These are phyloP conservation scores for Cephalopholis sonnerati DNA, from an alignment of 2,113 vertebrate genomes.

Conservation along the genomic window DNA sequence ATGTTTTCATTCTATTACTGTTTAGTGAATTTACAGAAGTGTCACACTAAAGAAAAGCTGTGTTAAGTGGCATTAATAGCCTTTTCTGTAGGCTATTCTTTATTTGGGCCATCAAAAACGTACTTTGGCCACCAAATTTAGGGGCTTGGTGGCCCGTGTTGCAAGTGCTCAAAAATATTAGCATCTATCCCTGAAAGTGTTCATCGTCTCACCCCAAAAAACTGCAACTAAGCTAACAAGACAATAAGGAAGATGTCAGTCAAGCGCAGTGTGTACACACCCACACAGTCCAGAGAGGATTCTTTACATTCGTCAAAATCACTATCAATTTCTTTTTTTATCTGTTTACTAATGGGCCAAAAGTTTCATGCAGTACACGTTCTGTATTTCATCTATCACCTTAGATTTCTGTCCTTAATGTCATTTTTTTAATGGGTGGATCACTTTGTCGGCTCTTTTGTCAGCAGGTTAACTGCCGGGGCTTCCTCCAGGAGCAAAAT, in stretches of 20 bases:
- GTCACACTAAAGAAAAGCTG: too few species aligned
- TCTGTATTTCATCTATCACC: neutral
- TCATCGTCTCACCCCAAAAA: neutral
- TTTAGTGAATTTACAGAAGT: too few species aligned
- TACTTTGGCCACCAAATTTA: too few species aligned
- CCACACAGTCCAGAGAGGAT: neutral
- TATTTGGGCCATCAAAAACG: too few species aligned
- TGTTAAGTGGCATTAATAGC: too few species aligned
- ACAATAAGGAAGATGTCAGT: neutral
- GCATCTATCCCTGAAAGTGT: neutral
- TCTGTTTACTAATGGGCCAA: neutral
- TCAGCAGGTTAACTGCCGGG: constrained; percentile 34
- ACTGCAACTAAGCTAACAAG: neutral
- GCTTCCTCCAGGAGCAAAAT: constrained; percentile 12
- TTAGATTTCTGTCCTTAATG: neutral
- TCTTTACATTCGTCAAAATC: too few species aligned
- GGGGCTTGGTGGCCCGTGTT: too few species aligned
- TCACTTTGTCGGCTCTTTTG: neutral
- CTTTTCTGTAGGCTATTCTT: too few species aligned
- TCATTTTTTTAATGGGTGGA: neutral
- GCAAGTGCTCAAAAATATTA: too few species aligned
- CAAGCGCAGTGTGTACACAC: neutral
- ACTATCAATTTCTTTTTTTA: neutral
- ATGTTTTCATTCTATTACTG: too few species aligned
- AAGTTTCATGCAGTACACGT: neutral